These are phyloP conservation scores for Peribatodes rhomboidaria DNA, from an alignment of 2,888 invertebrate genomes.

Conservation along the genomic window DNA sequence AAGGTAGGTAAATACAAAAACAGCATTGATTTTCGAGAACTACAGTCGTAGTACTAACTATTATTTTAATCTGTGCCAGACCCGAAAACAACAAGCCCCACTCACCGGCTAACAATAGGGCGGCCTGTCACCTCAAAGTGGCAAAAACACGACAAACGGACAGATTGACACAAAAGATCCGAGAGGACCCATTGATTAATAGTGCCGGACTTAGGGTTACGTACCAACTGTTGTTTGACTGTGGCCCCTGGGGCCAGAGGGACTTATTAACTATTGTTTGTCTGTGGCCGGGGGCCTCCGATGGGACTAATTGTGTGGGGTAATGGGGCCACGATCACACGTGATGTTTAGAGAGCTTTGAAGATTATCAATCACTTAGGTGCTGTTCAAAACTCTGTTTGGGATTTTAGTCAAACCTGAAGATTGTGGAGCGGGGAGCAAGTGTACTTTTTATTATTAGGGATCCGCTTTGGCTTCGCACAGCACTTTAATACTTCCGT, in stretches of 20 bases:
- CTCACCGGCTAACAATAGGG: constrained; percentile 34
- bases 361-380: constrained; percentile 24
- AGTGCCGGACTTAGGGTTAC: constrained; percentile 31
- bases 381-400: constrained; percentile 7
- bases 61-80: background rate
- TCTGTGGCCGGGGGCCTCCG: constrained; percentile 22
- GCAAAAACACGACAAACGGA: constrained; percentile 47
- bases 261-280: too few relatives aligned
- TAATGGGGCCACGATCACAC: constrained; percentile 47
- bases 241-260: constrained; percentile 28
- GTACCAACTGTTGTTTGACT: constrained; percentile 41
- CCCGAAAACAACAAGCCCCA: constrained; percentile 23
- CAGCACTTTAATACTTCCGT: too few relatives aligned
- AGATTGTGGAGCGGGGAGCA: too few relatives aligned
- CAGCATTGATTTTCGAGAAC: too few relatives aligned
- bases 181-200: constrained; percentile 48
- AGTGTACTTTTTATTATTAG: too few relatives aligned
- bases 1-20: too few relatives aligned
- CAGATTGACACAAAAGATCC: constrained; percentile 51
- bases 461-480: too few relatives aligned
- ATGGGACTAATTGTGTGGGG: constrained; percentile 48
- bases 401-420: background rate
- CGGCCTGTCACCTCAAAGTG: constrained; percentile 45
- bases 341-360: constrained; percentile 33
- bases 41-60: constrained; percentile 1